Base-by-base conservation (phyloP, 2,888 invertebrate species). In the Amphipyra berbera region DNA sequence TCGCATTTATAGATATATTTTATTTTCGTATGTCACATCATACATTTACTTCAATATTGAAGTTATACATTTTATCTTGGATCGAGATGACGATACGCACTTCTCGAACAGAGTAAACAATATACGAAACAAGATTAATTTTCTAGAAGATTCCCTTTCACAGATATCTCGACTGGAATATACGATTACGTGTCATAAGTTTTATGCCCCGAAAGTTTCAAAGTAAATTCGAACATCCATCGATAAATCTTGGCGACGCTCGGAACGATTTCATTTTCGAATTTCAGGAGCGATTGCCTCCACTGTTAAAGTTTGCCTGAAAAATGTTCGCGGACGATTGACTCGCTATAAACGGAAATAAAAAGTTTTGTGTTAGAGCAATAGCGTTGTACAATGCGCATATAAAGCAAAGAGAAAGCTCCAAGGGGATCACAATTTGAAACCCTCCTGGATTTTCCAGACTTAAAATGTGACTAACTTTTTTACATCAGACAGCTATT, bases 251-350 rank as follows among this genome's bases (percentile, higher is more conserved):
- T 92, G 90, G 94, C 92, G 94, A 93, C 93, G 93, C 93, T 93
- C 89, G 87, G 90, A 91, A 93, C 94, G 94, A 94, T 94, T 95
- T 95, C 94, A 95, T 95, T 95, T 95, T 95, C 95, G 95, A 93
- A 94, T 94, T 94, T 94, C 95, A 93, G 94, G 92, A 95, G 89
- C 95, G 94, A 95, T 95, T 95, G 94, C 93, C 92, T 92, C 93
- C 89, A 93, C 93, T 94, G 95, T 95, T 94, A 94, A 95, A 95
- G 93, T 95, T 95, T 95, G 93, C 93, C 93, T 95, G 95, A 94
- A 95, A 95, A 95, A 93, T 95, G 92, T 94, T 94, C 92, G 90
- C 92, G 92, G 93, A 90, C 95, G 94, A 95, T 95, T 95, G 95
- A 94, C 94, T 94, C 90, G 88, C 90, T 92, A 94, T 95, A 93